Evolutionary conservation across 2,888 invertebrate species (phyloP).

Genomic region (Leptopilina syphax): DNA sequence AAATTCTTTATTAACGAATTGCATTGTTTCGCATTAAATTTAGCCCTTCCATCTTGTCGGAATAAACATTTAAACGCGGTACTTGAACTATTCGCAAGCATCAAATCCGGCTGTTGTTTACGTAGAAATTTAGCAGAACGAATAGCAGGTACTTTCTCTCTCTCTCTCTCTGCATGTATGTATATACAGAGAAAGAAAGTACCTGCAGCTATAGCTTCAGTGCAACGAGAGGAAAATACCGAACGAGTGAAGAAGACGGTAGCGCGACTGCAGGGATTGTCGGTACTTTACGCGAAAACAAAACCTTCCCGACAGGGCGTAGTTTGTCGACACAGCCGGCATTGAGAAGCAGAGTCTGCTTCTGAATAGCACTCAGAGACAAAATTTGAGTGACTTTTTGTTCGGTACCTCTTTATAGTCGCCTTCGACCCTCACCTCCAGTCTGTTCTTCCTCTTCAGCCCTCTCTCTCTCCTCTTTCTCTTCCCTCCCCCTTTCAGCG

Average conservation of each 20-base stretch:
- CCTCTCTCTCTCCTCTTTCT: conserved; percentile 19
- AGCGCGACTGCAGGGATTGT: background rate
- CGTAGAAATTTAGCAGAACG: background rate
- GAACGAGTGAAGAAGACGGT: conserved; percentile 15
- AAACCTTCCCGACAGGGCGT: conserved; percentile 20
- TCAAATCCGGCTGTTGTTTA: conserved; percentile 13
- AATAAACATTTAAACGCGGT: conserved; percentile 24
- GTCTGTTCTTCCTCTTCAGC: conserved; percentile 15
- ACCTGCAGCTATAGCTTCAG: background rate
- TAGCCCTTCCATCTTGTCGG: background rate
- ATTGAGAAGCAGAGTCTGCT: conserved; percentile 32
- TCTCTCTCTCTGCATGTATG: background rate
- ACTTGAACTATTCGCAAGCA: conserved; percentile 22
- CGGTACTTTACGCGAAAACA: conserved; percentile 33
- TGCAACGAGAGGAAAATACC: background rate
- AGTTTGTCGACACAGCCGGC: conserved; percentile 47
- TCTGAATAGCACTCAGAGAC: conserved; percentile 54
- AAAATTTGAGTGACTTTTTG: conserved; percentile 68
- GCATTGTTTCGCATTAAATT: conserved; percentile 19
- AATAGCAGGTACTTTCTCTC: too few species aligned
- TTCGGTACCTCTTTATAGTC: conserved; percentile 48
- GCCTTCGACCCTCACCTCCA: conserved; percentile 33
- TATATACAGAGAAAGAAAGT: too few species aligned
- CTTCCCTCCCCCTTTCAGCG: too few species aligned
- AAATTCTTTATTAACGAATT: conserved; percentile 16